These are phyloP conservation scores for Atherinosoma microstoma DNA, from an alignment of 2,797 vertebrate species.

Conservation along the genomic window DNA sequence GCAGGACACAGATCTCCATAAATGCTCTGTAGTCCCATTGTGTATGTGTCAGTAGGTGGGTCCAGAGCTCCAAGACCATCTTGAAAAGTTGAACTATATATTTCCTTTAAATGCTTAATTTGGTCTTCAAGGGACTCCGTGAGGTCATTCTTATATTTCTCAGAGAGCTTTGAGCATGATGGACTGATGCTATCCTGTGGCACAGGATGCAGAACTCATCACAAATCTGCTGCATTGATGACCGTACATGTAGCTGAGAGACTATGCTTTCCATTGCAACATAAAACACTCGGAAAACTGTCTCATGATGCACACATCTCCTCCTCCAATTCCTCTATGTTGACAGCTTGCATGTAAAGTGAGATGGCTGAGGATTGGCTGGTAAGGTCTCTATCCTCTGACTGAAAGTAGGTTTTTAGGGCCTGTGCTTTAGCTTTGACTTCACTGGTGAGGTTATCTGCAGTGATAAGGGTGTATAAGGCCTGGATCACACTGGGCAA, in stretches of 20 bases:
- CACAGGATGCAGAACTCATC: neutral
- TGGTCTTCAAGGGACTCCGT: neutral
- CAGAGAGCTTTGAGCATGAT: neutral
- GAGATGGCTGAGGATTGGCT: neutral
- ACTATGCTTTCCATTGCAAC: neutral
- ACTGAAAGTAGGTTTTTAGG: conserved; percentile 4
- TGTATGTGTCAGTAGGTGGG: neutral
- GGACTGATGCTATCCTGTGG: neutral
- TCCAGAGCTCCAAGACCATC: neutral
- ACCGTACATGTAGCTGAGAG: neutral
- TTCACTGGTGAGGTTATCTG: conserved; percentile 1
- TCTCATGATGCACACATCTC: neutral
- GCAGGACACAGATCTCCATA: neutral
- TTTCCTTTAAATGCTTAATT: neutral
- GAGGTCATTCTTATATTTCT: neutral
- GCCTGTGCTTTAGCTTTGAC: conserved; percentile 1
- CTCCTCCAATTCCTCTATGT: neutral
- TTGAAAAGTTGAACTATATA: neutral
- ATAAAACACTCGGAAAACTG: neutral
- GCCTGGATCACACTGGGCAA: neutral
- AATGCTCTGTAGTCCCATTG: neutral
- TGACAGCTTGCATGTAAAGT: neutral
- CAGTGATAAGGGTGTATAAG: neutral
- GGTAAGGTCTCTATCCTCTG: neutral
- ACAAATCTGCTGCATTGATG: neutral